Percentiles rank a stretch among this genome's conserved stretches.
Conservation (phyloP, 2,888 invertebrate genomes). For the Volucella zonaria region DNA sequence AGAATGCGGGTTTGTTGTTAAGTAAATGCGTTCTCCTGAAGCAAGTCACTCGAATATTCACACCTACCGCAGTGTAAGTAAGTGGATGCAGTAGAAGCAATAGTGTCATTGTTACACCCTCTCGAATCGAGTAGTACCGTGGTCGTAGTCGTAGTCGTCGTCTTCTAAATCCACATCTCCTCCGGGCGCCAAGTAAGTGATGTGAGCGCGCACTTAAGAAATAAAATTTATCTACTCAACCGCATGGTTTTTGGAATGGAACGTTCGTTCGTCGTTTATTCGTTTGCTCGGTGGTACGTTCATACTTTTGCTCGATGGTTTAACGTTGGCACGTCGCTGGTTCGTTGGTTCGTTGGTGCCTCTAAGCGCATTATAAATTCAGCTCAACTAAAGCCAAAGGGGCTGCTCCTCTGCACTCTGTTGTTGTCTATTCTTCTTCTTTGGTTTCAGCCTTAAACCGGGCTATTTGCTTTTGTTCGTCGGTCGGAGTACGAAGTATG, state of each 20-base stretch:
- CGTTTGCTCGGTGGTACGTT: constrained; percentile 30
- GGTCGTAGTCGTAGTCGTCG: constrained; percentile 2
- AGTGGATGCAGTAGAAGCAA: constrained; percentile 8
- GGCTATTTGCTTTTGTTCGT: constrained; percentile 38
- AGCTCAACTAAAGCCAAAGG: constrained; percentile 61
- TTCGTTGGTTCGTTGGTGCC: constrained; percentile 9
- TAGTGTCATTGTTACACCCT: constrained; percentile 63
- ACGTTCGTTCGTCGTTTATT: neutral
- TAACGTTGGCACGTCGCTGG: constrained; percentile 31
- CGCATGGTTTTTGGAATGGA: constrained; percentile 23
- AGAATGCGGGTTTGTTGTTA: constrained; percentile 20
- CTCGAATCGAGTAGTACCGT: constrained; percentile 27
- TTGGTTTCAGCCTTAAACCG: constrained; percentile 37
- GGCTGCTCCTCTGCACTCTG: constrained; percentile 20
- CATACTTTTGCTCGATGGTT: constrained; percentile 2
- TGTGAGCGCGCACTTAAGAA: constrained; percentile 33
- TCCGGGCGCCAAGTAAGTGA: constrained; percentile 53
- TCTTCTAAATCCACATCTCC: constrained; percentile 50
- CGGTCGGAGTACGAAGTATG: neutral
- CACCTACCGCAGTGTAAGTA: constrained; percentile 53
- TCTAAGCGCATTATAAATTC: constrained; percentile 66
- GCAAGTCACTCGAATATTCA: constrained; percentile 30
- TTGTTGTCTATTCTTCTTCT: constrained; percentile 21
- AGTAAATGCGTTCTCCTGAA: constrained; percentile 28
- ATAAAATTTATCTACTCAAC: constrained; percentile 55